Base-by-base conservation (phyloP, 2,888 invertebrate species). In the Thelaira solivaga region DNA sequence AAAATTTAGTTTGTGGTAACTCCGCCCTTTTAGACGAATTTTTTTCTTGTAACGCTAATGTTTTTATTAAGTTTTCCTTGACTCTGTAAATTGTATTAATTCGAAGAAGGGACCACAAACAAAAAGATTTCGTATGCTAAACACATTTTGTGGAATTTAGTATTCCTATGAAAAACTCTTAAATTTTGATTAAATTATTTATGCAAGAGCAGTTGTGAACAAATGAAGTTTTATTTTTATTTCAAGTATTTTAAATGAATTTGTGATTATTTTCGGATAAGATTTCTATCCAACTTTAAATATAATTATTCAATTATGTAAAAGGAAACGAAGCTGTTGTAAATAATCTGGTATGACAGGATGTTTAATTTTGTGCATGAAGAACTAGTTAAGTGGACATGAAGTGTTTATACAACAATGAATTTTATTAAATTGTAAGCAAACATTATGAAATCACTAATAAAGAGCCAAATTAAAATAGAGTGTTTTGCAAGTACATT, bases 101-200 rank as follows among this genome's bases (percentile, higher is more conserved):
- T 55, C n/a, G 13, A 20, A 20, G 8, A n/a, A 47, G 51, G 55
- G 20, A 13, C 4, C n/a, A 11, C 1, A 59, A 43, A 24, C 16
- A 45, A 45, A 13, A 29, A 36, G 43, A 74, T 61, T 74, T 53
- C 2, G 59, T 61, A 74, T 74, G 65, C 65, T n/a, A 61, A 74
- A 49, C 51, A 67, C 59, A 51, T 18, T 5, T 1, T 10, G 45
- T 13, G 61, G 16, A n/a, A 39, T 67, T 55, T 61, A 43, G 26
- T 39, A 68, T 68, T 64, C 73, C 36, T 51, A 45, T 59, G 43
- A 41, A 69, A 59, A 49, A 36, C 61, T 62, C 18, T 55, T 62
- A 59, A 47, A 62, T 36, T 64, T 64, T 69, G 64, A 77, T 78
- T 59, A 73, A 73, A 64, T 68, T 73, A 67, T 71, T 59, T 39